Evolutionary conservation across 2,113 vertebrate species (phyloP).

Genomic region (Tragelaphus strepsiceros): DNA sequence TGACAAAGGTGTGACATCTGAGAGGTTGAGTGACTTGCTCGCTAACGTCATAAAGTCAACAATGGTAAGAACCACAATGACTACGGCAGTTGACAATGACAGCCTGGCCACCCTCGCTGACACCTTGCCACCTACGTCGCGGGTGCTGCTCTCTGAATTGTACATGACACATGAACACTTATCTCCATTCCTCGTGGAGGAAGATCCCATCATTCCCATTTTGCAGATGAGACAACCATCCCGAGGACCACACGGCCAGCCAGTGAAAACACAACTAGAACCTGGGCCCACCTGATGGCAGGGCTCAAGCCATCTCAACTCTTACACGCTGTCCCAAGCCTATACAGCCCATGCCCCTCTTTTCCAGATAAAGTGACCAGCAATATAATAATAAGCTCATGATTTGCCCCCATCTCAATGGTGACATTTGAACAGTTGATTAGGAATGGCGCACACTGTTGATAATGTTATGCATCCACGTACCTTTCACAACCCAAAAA

Average conservation of each 20-base stretch:
- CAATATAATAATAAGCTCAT: not conserved
- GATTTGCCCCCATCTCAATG: not conserved
- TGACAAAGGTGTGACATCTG: not conserved
- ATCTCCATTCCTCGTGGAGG: not conserved
- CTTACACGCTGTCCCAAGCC: not conserved
- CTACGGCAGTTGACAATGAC: rapidly evolving
- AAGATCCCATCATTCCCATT: not conserved
- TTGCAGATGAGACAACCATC: not conserved
- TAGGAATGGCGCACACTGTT: not conserved
- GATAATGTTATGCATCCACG: not conserved
- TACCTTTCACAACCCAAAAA: not conserved
- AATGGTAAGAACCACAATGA: not conserved
- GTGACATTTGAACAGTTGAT: not conserved
- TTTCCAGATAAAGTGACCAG: not conserved
- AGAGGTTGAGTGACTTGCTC: not conserved
- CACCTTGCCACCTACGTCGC: not conserved
- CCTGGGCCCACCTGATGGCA: not conserved
- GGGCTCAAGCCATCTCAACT: too few relatives aligned
- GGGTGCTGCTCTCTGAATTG: not conserved
- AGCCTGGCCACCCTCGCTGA: not conserved
- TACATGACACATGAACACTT: too few relatives aligned
- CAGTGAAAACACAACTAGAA: not conserved
- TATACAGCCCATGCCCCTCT: not conserved
- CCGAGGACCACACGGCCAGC: not conserved
- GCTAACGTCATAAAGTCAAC: not conserved